Evolutionary conservation across 2,113 vertebrate species (phyloP).

Genomic region (Bostrychus sinensis): DNA sequence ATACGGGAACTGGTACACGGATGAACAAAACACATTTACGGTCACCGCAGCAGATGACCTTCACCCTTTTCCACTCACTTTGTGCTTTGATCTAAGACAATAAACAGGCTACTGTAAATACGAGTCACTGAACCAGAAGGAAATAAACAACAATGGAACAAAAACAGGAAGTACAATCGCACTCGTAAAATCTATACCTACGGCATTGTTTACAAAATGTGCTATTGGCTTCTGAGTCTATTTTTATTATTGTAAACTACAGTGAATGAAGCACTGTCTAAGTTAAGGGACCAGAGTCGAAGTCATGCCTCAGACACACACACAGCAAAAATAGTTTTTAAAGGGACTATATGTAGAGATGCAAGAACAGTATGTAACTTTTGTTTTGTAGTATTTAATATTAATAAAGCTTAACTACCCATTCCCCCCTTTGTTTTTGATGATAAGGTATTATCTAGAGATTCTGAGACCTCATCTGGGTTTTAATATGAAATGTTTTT

Average conservation of each 20-base stretch:
- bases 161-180: slow-evolving; percentile 10
- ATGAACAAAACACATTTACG: slow-evolving; percentile 23
- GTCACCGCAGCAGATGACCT: slow-evolving; percentile 16
- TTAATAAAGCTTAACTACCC: too few relatives aligned
- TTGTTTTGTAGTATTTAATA: neutral
- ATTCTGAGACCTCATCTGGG: too few relatives aligned
- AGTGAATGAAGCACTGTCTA: slow-evolving; percentile 19
- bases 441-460: too few relatives aligned
- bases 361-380: neutral
- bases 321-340: slow-evolving; percentile 1
- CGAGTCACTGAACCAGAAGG: slow-evolving; percentile 13
- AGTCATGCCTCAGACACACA: slow-evolving; percentile 36
- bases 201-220: slow-evolving; percentile 22
- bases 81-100: slow-evolving; percentile 52
- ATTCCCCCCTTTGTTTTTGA: too few relatives aligned
- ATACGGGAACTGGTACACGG: slow-evolving; percentile 15
- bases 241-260: slow-evolving; percentile 27
- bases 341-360: slow-evolving; percentile 6
- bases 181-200: slow-evolving; percentile 9
- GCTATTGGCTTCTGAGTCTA: slow-evolving; percentile 27
- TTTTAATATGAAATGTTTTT: too few relatives aligned
- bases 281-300: slow-evolving; percentile 29
- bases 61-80: slow-evolving; percentile 19
- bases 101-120: slow-evolving; percentile 20
- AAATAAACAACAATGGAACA: slow-evolving; percentile 17